Evolutionary conservation across 2,797 vertebrate species (phyloP).

Genomic region (Spondyliosoma cantharus): DNA sequence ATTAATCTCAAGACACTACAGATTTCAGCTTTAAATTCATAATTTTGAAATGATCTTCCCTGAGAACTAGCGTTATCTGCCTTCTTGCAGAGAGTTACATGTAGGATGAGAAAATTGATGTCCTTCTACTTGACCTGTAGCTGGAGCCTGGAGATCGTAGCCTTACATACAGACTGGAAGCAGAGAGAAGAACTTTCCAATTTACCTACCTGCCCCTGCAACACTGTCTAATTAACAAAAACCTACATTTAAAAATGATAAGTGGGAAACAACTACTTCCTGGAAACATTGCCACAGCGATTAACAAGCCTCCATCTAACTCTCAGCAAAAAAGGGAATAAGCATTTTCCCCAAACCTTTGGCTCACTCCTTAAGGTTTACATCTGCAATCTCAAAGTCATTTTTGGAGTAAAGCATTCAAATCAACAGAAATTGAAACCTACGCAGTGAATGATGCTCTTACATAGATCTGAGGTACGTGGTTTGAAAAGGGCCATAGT

Average conservation of each 20-base stretch:
- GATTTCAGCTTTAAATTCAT: slow-evolving; percentile 9
- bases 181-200: not conserved
- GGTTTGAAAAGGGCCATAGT: not conserved
- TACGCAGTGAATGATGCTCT: not conserved
- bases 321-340: not conserved
- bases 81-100: not conserved
- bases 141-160: not conserved
- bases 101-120: not conserved
- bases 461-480: not conserved
- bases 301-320: not conserved
- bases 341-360: not conserved
- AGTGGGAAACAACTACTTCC: not conserved
- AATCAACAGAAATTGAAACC: not conserved
- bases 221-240: not conserved
- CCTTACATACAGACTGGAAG: not conserved
- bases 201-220: not conserved
- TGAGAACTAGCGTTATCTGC: not conserved
- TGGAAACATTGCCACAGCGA: not conserved
- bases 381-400: not conserved
- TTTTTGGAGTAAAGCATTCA: not conserved
- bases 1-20: not conserved
- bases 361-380: not conserved
- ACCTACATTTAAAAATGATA: not conserved
- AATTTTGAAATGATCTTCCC: not conserved
- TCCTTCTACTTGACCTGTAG: not conserved